Evolutionary conservation across 2,888 invertebrate genomes (phyloP).

Genomic region (Protophormia terraenovae): DNA sequence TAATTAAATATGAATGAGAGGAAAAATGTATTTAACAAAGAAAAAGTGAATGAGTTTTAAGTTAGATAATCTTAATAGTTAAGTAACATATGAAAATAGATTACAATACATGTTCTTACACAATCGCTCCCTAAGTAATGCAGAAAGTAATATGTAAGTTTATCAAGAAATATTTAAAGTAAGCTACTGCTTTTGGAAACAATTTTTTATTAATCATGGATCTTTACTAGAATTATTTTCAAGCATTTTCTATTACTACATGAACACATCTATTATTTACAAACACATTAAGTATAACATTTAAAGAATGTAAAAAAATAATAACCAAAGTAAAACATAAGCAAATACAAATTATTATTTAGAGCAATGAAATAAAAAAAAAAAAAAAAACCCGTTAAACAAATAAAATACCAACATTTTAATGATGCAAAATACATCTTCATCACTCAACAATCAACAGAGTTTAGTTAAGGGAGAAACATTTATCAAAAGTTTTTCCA

Average conservation of each 20-base stretch:
- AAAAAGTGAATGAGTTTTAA: background rate
- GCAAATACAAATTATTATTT: background rate
- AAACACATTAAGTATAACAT: background rate
- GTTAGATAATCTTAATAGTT: too few relatives aligned
- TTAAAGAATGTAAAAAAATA: background rate
- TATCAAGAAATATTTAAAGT: too few relatives aligned
- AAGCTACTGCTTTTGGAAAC: too few relatives aligned
- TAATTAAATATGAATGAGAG: background rate
- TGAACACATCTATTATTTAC: too few relatives aligned
- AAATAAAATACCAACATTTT: background rate
- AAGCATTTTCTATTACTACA: too few relatives aligned
- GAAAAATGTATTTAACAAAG: background rate
- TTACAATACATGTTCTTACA: too few relatives aligned
- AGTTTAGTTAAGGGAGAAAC: background rate
- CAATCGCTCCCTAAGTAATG: too few relatives aligned
- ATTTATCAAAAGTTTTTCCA: background rate
- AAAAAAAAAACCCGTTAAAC: background rate
- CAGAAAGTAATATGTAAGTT: too few relatives aligned
- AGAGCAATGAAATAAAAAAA: too few relatives aligned
- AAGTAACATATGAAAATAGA: too few relatives aligned
- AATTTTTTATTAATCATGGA: too few relatives aligned
- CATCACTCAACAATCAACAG: background rate
- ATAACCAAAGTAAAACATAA: background rate
- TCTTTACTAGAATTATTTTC: too few relatives aligned
- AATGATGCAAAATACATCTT: background rate